These are phyloP conservation scores for Bellardia bayeri DNA, from an alignment of 2,888 invertebrate species.

Conservation along the genomic window DNA sequence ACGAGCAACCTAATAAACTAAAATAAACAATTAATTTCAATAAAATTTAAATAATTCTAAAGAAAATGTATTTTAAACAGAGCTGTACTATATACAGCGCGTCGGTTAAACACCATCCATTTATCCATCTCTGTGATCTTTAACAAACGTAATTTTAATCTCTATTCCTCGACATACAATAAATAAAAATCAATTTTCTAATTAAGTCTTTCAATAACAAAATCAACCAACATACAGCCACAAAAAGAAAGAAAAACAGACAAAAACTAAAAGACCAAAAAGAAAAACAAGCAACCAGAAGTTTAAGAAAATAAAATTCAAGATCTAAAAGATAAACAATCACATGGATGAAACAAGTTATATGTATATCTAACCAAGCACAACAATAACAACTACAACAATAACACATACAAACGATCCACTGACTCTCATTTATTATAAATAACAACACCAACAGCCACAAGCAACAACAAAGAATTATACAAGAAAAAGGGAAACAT, in stretches of 20 bases:
- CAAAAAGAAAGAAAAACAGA: slow-evolving; percentile 6
- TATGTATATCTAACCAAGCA: slow-evolving; percentile 27
- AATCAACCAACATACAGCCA: slow-evolving; percentile 37
- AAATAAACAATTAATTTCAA: slow-evolving; percentile 37
- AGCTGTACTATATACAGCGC: neutral
- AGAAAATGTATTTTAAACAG: slow-evolving; percentile 21
- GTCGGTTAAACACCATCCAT: neutral
- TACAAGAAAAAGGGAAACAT: neutral
- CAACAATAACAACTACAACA: slow-evolving; percentile 1
- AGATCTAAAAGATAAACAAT: slow-evolving; percentile 55
- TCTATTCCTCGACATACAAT: slow-evolving; percentile 32
- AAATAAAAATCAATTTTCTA: slow-evolving; percentile 65
- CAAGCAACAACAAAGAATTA: neutral
- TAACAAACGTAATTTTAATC: slow-evolving; percentile 41
- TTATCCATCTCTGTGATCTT: slow-evolving; percentile 22
- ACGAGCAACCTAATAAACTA: neutral
- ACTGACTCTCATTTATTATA: slow-evolving; percentile 58
- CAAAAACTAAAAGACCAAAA: slow-evolving; percentile 1
- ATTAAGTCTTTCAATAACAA: slow-evolving; percentile 61
- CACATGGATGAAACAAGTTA: slow-evolving; percentile 56
- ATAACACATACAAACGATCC: slow-evolving; percentile 22
- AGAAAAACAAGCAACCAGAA: slow-evolving; percentile 42
- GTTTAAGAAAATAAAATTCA: slow-evolving; percentile 53
- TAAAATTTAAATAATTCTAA: slow-evolving; percentile 48
- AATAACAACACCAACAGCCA: slow-evolving; percentile 31